phyloP scores from a whole-genome alignment of 2,797 vertebrate species.

The Spinus olivaceus region DNA sequence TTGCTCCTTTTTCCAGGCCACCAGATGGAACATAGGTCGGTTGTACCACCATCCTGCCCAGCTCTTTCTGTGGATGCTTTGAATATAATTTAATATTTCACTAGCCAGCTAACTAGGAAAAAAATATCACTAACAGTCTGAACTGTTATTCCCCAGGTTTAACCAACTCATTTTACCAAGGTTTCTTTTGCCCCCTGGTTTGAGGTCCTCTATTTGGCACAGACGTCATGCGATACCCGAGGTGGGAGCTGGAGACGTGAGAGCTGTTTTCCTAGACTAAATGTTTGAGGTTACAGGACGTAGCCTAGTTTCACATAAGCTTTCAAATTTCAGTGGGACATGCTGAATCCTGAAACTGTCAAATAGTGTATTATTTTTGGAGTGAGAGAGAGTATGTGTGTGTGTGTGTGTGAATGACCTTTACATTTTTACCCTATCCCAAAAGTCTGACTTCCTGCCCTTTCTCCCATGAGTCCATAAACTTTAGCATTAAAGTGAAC shows the following conservation, averaged over 20 bases:
- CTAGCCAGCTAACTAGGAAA: conserved; percentile 48
- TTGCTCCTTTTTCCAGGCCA: not conserved
- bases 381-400: conserved; percentile 35
- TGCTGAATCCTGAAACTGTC: conserved; percentile 71
- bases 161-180: conserved; percentile 61
- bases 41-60: not conserved
- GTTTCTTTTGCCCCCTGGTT: conserved; percentile 50
- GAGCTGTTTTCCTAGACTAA: conserved; percentile 71
- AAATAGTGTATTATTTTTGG: conserved; percentile 74
- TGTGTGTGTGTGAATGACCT: conserved; percentile 69
- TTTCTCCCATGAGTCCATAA: conserved; percentile 57
- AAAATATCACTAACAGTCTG: conserved; percentile 43
- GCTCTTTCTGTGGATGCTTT: not conserved
- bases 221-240: conserved; percentile 69
- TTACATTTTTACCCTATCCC: conserved; percentile 68
- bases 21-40: not conserved
- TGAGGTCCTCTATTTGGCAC: conserved; percentile 56
- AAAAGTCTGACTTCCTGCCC: conserved; percentile 69
- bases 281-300: conserved; percentile 70
- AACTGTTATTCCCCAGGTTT: conserved; percentile 52
- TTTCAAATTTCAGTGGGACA: conserved; percentile 73
- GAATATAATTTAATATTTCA: conserved; percentile 48
- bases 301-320: conserved; percentile 67
- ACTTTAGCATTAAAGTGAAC: conserved; percentile 45
- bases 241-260: conserved; percentile 64